Base-by-base conservation (phyloP, 2,113 vertebrate species). In the Rhineura floridana region DNA sequence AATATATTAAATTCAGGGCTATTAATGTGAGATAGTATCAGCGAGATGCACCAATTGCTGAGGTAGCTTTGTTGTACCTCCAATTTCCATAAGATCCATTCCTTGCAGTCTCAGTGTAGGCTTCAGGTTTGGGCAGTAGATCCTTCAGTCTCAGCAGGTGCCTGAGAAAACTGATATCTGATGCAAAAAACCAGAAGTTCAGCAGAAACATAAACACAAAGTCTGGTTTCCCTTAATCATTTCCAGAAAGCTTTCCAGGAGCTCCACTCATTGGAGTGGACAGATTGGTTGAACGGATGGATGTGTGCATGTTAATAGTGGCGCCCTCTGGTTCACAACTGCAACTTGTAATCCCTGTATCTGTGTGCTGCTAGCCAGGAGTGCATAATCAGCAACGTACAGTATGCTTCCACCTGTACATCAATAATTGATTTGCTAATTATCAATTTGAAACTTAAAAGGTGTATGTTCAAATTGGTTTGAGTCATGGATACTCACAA, bases 381-480 rank as follows among this genome's bases (percentile, higher is more conserved):
- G 1, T 25, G 25, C 30, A 42, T 23, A 59, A 50, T 21, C 39
- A 85, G 72, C 33, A 67, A 65, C 28, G 12, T 30, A 63, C n/a
- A n/a, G n/a, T n/a, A n/a, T 65, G 7, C 33, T 33, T 86, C 73
- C 21, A 15, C 4, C 30, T 17, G 6, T 62, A 85, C 62, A 28
- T 25, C 46, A 73, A 77, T n/a, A 46, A 65, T 50, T 48, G 36
- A 78, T 65, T 78, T 78, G 44, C 80, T 81, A 25, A 36, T 65
- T 84, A 36, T 92, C 10, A 80, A 55, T 19, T 88, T 67, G 0
- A 72, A 55, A 23, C 59, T 39, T 59, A 81, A 55, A 84, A 86
- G 82, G 65, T n/a, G 91, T 91, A 89, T 81, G 28, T 9, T 90
- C 25, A 36, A 48, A 88, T 93, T 93, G 92, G 4, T 62, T 65